Evolutionary conservation across 92 coral and sea anemone genomes (phyloP).

Genomic region (Bergia sp.): DNA sequence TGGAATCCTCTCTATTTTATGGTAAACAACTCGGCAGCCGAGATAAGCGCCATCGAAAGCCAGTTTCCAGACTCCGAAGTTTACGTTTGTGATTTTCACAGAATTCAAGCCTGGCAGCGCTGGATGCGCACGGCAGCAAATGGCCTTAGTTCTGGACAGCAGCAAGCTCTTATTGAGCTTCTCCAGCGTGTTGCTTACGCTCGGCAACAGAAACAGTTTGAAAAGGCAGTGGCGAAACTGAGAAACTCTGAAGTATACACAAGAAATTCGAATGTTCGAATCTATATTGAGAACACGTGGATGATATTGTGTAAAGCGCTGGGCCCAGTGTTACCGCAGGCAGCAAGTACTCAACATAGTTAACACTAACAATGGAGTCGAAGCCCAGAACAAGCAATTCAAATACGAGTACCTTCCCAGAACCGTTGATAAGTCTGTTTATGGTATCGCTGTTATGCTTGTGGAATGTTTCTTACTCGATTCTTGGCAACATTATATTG

Average conservation of each 20-base stretch:
- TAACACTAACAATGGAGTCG: constrained; percentile 49
- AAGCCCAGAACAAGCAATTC: constrained; percentile 43
- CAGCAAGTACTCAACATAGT: constrained; percentile 49
- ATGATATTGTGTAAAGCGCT: constrained; percentile 34
- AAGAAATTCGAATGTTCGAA: constrained; percentile 20
- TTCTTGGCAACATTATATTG: constrained; percentile 43
- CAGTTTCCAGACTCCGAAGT: neutral
- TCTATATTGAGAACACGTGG: constrained; percentile 34
- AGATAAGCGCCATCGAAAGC: constrained; percentile 23
- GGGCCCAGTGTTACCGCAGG: constrained; percentile 41
- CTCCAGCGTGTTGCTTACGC: constrained; percentile 34
- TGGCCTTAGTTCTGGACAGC: constrained; percentile 22
- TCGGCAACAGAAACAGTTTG: neutral
- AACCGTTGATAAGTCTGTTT: constrained; percentile 44
- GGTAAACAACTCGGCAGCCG: constrained; percentile 37
- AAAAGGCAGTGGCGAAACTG: constrained; percentile 16
- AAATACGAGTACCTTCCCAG: constrained; percentile 47
- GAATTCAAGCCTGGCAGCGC: constrained; percentile 30
- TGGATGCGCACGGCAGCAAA: constrained; percentile 12
- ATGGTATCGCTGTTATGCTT: constrained; percentile 28
- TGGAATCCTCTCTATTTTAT: constrained; percentile 33
- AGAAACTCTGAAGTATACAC: constrained; percentile 23
- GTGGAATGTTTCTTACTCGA: constrained; percentile 43
- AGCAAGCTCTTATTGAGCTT: constrained; percentile 12
- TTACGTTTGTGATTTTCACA: constrained; percentile 37